Base-by-base conservation (phyloP, 2,888 invertebrate genomes). In the Teleogryllus oceanicus region DNA sequence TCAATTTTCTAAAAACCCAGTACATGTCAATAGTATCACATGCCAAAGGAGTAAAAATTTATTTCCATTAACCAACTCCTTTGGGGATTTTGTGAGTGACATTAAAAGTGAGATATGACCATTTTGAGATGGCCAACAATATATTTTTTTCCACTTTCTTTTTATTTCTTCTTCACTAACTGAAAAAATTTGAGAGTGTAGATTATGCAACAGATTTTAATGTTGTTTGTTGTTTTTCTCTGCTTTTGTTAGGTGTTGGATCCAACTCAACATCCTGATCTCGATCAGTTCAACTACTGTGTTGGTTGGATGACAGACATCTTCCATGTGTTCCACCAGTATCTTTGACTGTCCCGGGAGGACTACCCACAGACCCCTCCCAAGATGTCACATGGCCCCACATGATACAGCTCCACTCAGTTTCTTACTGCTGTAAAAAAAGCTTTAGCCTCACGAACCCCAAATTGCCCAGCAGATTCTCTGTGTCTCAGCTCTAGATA, bases 271-370 rank as follows among this genome's bases (percentile, higher is more conserved):
- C 92, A 89, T 86, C 90, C 88, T 78, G 92, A 50, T 92, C 92
- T 0, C 93, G 94, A 84, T 91, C 92, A 18, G 93, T 96, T 78
- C 93, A 94, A 80, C 88, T 97, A 62, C 91, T 94, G 77, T 96
- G 95, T 83, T 93, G 93, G 89, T 87, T 96, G 84, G 97, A 97
- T 87, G 97, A 97, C 87, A 93, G 93, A 84, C 92, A 95, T 82
- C 89, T 98, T 84, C 98, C 98, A 4, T 94, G 95, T 87, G 97
- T 98, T 80, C 97, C 98, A 21, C 95, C 96, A 2, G 92, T 98
- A 76, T 93, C 93, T 80, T 92, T 98, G 79, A 90, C 91, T 16
- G 94, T 98, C 82, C 96, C 97, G 50, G n/a, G 93, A 93, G 80
- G 92, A 92, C 85, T 96, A 96, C 88, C 95, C 94, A 16, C 80